These are phyloP conservation scores for Sarotherodon lohbergeri DNA, from an alignment of 2,113 vertebrate species.

Conservation along the genomic window DNA sequence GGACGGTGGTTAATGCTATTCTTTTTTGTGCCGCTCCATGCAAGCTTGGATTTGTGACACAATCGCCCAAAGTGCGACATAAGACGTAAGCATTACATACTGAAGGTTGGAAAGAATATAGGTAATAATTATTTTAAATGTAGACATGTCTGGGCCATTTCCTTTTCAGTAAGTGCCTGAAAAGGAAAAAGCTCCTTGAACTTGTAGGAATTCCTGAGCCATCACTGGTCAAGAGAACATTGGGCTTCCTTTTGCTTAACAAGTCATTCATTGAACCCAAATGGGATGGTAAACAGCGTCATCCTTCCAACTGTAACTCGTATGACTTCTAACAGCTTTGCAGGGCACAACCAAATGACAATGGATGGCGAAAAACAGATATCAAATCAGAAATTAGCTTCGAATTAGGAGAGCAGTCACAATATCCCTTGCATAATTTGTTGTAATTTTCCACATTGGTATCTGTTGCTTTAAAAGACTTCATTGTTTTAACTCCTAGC, in stretches of 20 bases:
- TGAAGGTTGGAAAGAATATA: background rate
- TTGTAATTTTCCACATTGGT: background rate
- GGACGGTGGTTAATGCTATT: background rate
- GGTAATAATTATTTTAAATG: background rate
- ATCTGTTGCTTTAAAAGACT: background rate
- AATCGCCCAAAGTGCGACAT: background rate
- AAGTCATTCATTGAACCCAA: background rate
- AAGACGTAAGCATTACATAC: background rate
- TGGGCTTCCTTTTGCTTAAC: background rate
- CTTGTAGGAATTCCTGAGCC: background rate
- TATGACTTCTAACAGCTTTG: background rate
- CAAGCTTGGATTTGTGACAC: background rate
- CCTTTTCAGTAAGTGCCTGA: background rate
- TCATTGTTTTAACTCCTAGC: background rate
- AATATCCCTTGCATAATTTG: background rate
- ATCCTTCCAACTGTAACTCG: background rate
- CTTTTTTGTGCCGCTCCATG: background rate
- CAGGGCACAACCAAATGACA: background rate
- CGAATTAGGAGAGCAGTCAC: background rate
- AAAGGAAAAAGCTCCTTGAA: background rate
- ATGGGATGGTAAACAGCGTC: background rate
- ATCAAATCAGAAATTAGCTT: background rate
- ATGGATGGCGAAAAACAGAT: background rate
- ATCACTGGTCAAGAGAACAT: fast-evolving
- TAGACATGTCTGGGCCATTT: background rate